These are phyloP conservation scores for Pomacea maculata DNA, from an alignment of 1,140 invertebrate species.

Conservation along the genomic window DNA sequence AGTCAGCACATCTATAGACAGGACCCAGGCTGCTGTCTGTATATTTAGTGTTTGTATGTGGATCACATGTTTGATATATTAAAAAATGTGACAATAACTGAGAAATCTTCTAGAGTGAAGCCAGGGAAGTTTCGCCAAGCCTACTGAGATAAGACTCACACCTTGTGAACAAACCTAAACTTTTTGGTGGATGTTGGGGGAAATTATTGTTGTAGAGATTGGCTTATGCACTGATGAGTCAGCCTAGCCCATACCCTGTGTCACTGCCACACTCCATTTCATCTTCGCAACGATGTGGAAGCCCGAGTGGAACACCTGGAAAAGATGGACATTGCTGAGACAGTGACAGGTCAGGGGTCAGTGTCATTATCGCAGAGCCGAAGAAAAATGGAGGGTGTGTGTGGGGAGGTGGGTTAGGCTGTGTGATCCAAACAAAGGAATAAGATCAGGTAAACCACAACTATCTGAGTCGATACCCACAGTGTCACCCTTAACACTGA, in stretches of 20 bases:
- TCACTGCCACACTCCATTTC: slow-evolving; percentile 27
- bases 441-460: background rate
- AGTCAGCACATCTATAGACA: no score
- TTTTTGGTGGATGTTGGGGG: background rate
- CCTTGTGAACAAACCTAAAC: background rate
- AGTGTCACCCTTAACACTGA: no score
- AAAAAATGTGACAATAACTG: background rate
- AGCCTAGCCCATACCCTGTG: background rate
- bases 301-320: slow-evolving; percentile 22
- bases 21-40: background rate
- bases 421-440: slow-evolving; percentile 33
- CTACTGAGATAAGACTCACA: background rate
- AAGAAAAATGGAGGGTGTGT: slow-evolving; percentile 33
- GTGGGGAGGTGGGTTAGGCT: slow-evolving; percentile 38
- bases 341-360: slow-evolving; percentile 46
- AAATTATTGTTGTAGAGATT: background rate
- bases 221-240: background rate
- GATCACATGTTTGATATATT: background rate
- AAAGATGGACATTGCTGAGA: slow-evolving; percentile 37
- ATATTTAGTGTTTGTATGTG: no score
- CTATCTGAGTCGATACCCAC: no score
- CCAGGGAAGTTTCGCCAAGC: background rate
- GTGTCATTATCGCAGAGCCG: slow-evolving; percentile 39
- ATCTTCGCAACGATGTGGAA: slow-evolving; percentile 24
- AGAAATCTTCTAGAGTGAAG: background rate